These are phyloP conservation scores for Microcebus tavaratra DNA, from an alignment of 2,113 vertebrate genomes.

Conservation along the genomic window DNA sequence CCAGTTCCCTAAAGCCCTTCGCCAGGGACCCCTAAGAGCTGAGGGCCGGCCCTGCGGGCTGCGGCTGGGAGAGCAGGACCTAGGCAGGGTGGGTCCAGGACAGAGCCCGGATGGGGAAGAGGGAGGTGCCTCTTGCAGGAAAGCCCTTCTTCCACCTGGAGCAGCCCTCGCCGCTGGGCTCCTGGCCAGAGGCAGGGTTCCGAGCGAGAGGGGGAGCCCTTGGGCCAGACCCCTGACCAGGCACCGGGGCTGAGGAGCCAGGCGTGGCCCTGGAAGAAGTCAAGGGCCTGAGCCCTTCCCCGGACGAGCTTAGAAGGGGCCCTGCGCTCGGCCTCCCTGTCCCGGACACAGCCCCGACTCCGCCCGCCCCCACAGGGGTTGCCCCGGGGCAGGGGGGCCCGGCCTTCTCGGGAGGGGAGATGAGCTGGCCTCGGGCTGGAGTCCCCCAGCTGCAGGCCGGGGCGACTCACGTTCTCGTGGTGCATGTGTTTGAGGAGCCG, in stretches of 20 bases:
- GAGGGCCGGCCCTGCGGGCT: background rate
- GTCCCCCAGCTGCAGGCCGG: too few relatives aligned
- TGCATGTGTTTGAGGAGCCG: conserved; percentile 98
- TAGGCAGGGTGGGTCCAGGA: background rate
- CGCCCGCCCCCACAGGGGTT: too few relatives aligned
- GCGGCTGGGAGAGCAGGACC: fast-evolving
- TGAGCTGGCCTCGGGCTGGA: too few relatives aligned
- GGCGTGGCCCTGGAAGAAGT: background rate
- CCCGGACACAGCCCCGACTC: too few relatives aligned
- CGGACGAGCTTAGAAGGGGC: fast-evolving
- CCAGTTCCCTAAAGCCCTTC: background rate
- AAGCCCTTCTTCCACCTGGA: background rate
- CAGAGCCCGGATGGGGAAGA: background rate
- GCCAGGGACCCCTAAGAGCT: background rate
- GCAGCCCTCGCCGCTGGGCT: background rate
- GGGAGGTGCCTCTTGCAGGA: background rate
- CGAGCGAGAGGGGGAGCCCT: background rate
- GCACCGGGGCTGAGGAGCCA: background rate
- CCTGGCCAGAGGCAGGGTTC: background rate
- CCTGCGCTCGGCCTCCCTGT: too few relatives aligned
- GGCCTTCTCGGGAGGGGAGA: too few relatives aligned
- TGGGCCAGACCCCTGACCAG: background rate
- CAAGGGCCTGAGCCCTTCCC: background rate
- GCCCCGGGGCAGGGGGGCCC: too few relatives aligned
- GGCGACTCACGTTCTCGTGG: conserved; percentile 94